These are phyloP conservation scores for Drosophila ezoana DNA, from an alignment of 2,888 invertebrate species.

Conservation along the genomic window DNA sequence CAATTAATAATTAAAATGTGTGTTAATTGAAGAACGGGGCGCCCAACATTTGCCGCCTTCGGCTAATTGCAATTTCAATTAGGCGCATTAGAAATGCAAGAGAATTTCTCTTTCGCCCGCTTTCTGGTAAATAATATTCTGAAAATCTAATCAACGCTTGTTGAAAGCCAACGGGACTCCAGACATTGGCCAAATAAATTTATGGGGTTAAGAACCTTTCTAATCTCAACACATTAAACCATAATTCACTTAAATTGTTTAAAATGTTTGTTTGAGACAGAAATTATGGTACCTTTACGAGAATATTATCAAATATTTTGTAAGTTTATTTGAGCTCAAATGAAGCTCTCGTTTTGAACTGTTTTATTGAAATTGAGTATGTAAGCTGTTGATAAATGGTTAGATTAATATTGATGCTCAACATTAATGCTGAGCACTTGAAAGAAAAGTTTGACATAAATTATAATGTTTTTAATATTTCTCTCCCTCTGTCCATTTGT, in stretches of 20 bases:
- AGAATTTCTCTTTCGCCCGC: not conserved
- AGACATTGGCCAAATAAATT: conserved; percentile 1
- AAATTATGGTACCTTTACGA: too few relatives aligned
- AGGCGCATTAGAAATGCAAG: conserved; percentile 54
- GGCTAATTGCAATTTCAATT: conserved; percentile 76
- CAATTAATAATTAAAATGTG: conserved; percentile 80
- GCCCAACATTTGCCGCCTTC: conserved; percentile 29
- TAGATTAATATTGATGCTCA: too few relatives aligned
- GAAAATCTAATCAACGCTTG: conserved; percentile 23
- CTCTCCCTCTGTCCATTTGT: not conserved
- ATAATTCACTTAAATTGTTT: too few relatives aligned
- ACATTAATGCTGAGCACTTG: too few relatives aligned
- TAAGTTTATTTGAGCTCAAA: too few relatives aligned
- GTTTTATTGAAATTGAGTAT: too few relatives aligned
- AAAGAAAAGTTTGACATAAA: too few relatives aligned
- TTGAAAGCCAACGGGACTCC: conserved; percentile 8
- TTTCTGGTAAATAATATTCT: conserved; percentile 11
- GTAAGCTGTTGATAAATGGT: too few relatives aligned
- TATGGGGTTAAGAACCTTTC: not conserved
- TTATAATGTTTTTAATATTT: too few relatives aligned
- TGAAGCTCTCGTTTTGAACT: too few relatives aligned
- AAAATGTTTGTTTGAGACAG: too few relatives aligned
- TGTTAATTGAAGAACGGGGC: conserved; percentile 69
- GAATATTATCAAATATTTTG: too few relatives aligned
- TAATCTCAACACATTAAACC: not conserved